Evolutionary conservation across 2,113 vertebrate species (phyloP), one percentile per base, ranked within the genome.

Genomic region (Talpa occidentalis): DNA sequence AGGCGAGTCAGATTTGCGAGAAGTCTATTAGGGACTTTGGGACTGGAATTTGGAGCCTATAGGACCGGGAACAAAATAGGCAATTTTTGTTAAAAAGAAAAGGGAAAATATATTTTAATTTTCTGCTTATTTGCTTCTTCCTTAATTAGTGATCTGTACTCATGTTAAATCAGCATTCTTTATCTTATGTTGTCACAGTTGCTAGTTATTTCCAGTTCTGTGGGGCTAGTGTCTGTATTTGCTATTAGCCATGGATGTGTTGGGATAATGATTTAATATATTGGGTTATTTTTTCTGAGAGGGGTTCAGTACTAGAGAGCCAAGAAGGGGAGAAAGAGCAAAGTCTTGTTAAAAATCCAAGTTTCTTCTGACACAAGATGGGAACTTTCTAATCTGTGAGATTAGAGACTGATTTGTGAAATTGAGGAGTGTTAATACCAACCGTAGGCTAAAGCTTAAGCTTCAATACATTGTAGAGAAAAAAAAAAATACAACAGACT

Each of bases 31-130:
- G 54, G n/a, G 85, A 66, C 42, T 82, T 62, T 4, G 56, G 56
- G n/a, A 17, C 26, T 47, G 32, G 26, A 73, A 54, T 82, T 89
- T 49, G 79, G 26, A 14, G 2, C 26, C 10, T 78, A 0, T 76
- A 40, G 70, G 3, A 35, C 17, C 17, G 44, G 35, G 30, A 62
- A n/a, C 59, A 72, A 22, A 12, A 49, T 11, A 79, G 59, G 60
- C 30, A 81, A 42, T 37, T 78, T 86, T 54, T 49, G 32, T 78
- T 91, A 32, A 77, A 92, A 91, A 74, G 67, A 70, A 94, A 94
- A 59, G 22, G 19, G 44, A 72, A 35, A 49, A 74, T 15, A 8
- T 77, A 30, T 24, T 72, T 84, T 70, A 54, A 66, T 92, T 84
- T 59, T 60, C 64, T 24, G 0, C 37, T 14, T 86, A 7, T 22